phyloP scores from a whole-genome alignment of 2,113 vertebrate genomes.

The Chionodraco myersi region DNA sequence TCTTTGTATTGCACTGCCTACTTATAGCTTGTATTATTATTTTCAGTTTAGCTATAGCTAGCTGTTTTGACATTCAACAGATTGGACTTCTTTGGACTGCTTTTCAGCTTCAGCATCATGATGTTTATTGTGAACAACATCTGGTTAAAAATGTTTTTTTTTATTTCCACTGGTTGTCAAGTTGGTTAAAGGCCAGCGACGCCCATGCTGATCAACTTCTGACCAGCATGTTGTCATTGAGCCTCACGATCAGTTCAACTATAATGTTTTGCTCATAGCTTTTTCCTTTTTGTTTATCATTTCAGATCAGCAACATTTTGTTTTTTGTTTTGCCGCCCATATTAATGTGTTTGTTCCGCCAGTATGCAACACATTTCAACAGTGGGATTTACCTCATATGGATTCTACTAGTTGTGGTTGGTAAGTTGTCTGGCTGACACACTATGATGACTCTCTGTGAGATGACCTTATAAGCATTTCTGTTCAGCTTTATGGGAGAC shows the following conservation, averaged over 20 bases:
- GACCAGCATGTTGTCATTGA: constrained; percentile 38
- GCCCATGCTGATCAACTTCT: constrained; percentile 30
- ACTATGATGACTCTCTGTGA: neutral
- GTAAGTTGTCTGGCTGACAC: constrained; percentile 86
- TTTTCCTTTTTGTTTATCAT: constrained; percentile 69
- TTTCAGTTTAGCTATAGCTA: constrained; percentile 4
- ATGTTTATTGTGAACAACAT: constrained; percentile 40
- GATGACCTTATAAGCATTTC: constrained; percentile 23
- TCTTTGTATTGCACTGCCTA: constrained; percentile 37
- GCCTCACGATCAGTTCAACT: constrained; percentile 27
- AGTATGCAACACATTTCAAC: constrained; percentile 98
- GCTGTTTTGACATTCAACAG: constrained; percentile 15
- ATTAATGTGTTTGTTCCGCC: constrained; percentile 96
- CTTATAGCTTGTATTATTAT: neutral
- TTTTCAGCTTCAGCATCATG: constrained; percentile 46
- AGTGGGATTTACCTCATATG: constrained; percentile 98
- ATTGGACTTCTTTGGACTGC: constrained; percentile 5
- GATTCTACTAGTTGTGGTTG: constrained; percentile 95
- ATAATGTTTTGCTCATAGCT: constrained; percentile 57
- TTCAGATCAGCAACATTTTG: constrained; percentile 97
- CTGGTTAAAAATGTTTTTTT: constrained; percentile 14
- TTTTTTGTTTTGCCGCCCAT: constrained; percentile 98
- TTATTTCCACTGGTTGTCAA: constrained; percentile 32
- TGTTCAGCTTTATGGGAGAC: neutral
- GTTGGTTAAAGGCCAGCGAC: neutral